Evolutionary conservation across 2,888 invertebrate genomes (phyloP).

Genomic region (Ophion slaviceki): DNA sequence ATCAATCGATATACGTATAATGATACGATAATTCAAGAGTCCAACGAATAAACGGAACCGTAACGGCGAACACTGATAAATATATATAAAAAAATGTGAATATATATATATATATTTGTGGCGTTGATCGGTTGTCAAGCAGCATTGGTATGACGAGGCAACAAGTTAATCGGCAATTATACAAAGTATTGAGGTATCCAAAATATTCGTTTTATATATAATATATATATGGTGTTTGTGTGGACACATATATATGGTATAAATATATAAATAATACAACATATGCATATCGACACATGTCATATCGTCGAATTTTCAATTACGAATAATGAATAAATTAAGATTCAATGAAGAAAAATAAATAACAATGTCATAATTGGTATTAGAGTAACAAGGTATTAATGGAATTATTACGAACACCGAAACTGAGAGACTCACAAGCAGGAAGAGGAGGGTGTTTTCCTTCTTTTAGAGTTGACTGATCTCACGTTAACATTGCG

Average conservation of each 20-base stretch:
- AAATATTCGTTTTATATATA: conserved; percentile 54
- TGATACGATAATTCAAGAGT: conserved; percentile 47
- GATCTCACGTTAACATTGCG: conserved; percentile 90
- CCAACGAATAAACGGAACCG: conserved; percentile 67
- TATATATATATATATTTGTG: conserved; percentile 39
- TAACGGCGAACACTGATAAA: conserved; percentile 50
- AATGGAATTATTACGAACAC: conserved; percentile 83
- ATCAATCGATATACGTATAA: conserved; percentile 39
- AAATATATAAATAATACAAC: conserved; percentile 67
- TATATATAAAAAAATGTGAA: conserved; percentile 46
- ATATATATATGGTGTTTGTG: conserved; percentile 57
- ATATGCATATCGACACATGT: conserved; percentile 73
- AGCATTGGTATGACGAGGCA: conserved; percentile 66
- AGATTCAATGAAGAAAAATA: not conserved
- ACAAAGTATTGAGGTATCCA: conserved; percentile 69
- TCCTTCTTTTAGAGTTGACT: conserved; percentile 89
- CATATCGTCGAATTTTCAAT: conserved; percentile 58
- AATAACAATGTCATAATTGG: conserved; percentile 70
- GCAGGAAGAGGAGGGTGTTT: conserved; percentile 88
- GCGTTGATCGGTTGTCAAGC: conserved; percentile 43
- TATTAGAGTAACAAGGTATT: conserved; percentile 66
- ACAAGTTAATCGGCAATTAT: conserved; percentile 75
- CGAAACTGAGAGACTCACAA: conserved; percentile 87
- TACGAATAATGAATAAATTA: conserved; percentile 65
- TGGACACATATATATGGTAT: conserved; percentile 57